Base-by-base conservation (phyloP, 2,888 invertebrate species). In the Parascotia fuliginaria region DNA sequence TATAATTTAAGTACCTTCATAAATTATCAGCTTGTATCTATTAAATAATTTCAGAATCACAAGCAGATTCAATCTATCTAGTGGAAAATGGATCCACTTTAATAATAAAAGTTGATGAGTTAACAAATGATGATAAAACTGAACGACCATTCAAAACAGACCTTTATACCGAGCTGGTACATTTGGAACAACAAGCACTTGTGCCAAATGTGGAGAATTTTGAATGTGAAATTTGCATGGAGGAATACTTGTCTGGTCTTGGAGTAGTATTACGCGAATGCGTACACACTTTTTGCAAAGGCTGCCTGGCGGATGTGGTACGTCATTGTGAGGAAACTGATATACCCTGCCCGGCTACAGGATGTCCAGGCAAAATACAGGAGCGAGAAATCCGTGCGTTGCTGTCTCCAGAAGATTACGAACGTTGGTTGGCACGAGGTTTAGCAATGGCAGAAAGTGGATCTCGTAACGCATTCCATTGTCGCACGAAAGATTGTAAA, bases 191-290 rank as follows among this genome's bases (percentile, higher is more conserved):
- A 70, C 93, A 94, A 55, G 95, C 97, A 65, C 83, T 97, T 22
- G 95, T 97, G 19, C 87, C 93, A 3, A 97, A 96, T 79, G 83
- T 89, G 0, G 96, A 96, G 70, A 79, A 86, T 6, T 97, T 97
- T 79, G 96, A 96, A 70, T 98, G 98, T 81, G 94, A 95, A 12
- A 94, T 98, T 60, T 98, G 98, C 78, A 94, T 97, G 75, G 92
- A 93, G 50, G 93, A 94, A 42, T 95, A 95, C 60, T 83, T 83
- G 3, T 82, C 92, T 0, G 93, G 93, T 1, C 93, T 94, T 42
- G 98, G 98, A 0, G 95, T 95, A 3, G 94, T 96, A 7, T 88
- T 98, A 13, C 92, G 97, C 40, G 97, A 98, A 75, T 98, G 98
- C 84, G 94, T 98, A 31, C 98, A 98, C 83, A 93, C 94, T 54